A percentile compares a stretch with the other conserved stretches of the same genome.
phyloP scores from a whole-genome alignment of 1,140 invertebrate genomes.

The Drosophila parvula region DNA sequence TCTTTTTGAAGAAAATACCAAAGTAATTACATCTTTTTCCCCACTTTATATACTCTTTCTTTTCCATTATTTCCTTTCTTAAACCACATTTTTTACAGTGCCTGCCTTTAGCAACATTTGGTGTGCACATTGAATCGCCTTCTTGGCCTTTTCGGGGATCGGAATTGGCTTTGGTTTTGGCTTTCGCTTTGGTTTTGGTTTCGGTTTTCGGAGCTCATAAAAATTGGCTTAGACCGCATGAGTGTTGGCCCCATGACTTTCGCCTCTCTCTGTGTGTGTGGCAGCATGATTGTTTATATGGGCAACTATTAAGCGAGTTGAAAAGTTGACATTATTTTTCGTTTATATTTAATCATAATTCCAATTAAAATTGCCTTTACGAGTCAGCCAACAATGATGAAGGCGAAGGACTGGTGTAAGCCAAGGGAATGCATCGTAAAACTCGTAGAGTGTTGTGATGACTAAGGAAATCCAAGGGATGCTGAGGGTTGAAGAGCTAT shows the following conservation, averaged over 20 bases:
- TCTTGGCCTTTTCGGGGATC: slow-evolving; percentile 40
- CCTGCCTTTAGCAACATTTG: slow-evolving; percentile 45
- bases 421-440: slow-evolving; percentile 30
- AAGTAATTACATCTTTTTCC: background rate
- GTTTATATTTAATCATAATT: slow-evolving; percentile 71
- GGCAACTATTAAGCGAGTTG: slow-evolving; percentile 62
- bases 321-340: slow-evolving; percentile 69
- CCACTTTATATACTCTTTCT: background rate
- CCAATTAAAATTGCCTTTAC: slow-evolving; percentile 59
- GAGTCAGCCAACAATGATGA: slow-evolving; percentile 29
- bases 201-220: slow-evolving; percentile 45
- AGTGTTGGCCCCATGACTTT: slow-evolving; percentile 11
- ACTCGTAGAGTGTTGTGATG: slow-evolving; percentile 14
- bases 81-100: slow-evolving; percentile 7
- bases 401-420: background rate
- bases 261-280: slow-evolving; percentile 1
- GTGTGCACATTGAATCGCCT: slow-evolving; percentile 47
- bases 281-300: slow-evolving; percentile 35
- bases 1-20: background rate
- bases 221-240: slow-evolving; percentile 53
- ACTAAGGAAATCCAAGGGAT: slow-evolving; percentile 25
- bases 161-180: slow-evolving; percentile 48
- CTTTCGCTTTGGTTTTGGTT: slow-evolving; percentile 34
- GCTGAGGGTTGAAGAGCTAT: slow-evolving; percentile 20
- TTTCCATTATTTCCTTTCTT: background rate